A percentile compares a stretch with the other conserved stretches of the same genome.
These are phyloP conservation scores for Bombyx mori DNA, from an alignment of 1,140 invertebrate species.

Conservation along the genomic window DNA sequence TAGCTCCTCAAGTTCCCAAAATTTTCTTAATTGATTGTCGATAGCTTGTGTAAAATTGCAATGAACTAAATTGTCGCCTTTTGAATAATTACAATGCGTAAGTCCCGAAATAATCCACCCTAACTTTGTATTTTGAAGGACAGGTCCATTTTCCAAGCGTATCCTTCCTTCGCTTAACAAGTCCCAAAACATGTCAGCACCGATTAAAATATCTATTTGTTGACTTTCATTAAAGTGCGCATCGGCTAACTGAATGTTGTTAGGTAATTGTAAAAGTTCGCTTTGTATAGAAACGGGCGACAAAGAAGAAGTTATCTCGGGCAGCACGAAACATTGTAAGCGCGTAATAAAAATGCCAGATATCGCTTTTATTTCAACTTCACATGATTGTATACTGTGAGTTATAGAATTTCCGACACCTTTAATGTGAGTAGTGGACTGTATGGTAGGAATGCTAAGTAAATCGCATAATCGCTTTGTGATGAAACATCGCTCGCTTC, in stretches of 20 bases:
- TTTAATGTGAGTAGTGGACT: too few species aligned
- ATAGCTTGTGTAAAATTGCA: not conserved
- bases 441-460: too few species aligned
- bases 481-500: too few species aligned
- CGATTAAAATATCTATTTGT: conserved; percentile 17
- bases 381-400: too few species aligned
- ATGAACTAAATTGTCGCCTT: not conserved
- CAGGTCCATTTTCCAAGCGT: conserved; percentile 13
- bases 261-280: too few species aligned
- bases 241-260: not conserved
- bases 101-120: conserved; percentile 18
- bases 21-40: not conserved
- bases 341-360: too few species aligned
- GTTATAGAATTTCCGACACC: too few species aligned
- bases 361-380: too few species aligned
- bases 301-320: too few species aligned
- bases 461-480: too few species aligned
- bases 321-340: too few species aligned
- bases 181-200: conserved; percentile 20
- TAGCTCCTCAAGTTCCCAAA: not conserved
- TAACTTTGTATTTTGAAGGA: conserved; percentile 17
- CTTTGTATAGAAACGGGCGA: too few species aligned
- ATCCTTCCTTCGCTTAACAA: conserved; percentile 15
- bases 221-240: not conserved
- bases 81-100: not conserved